These are phyloP conservation scores for Tiliqua scincoides DNA, from an alignment of 2,113 vertebrate genomes.

Conservation along the genomic window DNA sequence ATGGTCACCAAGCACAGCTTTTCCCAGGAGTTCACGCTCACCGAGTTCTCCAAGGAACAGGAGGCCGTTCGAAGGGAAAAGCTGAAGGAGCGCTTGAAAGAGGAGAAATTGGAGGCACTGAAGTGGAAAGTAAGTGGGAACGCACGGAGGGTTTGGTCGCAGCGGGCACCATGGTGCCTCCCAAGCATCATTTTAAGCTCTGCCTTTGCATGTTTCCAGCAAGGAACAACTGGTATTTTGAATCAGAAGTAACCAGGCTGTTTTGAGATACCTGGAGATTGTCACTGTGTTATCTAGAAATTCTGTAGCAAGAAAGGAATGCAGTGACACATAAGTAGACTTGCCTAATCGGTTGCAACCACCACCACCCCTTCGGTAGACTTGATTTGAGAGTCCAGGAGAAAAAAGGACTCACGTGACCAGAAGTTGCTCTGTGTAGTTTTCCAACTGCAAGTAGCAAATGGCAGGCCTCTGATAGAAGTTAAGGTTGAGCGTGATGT, in stretches of 20 bases:
- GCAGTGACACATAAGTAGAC: neutral
- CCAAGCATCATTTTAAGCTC: too few species aligned
- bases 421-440: too few species aligned
- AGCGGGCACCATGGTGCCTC: too few species aligned
- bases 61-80: constrained; percentile 82
- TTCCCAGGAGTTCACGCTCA: constrained; percentile 84
- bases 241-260: neutral
- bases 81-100: constrained; percentile 84
- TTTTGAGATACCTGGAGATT: neutral
- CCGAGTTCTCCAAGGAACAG: constrained; percentile 89
- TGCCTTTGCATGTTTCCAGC: too few species aligned
- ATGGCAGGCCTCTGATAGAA: neutral
- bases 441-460: too few species aligned
- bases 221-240: neutral
- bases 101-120: constrained; percentile 88
- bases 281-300: too few species aligned
- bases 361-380: neutral
- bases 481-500: too few species aligned
- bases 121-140: constrained; percentile 81
- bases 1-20: constrained; percentile 88
- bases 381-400: neutral
- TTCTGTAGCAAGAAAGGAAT: neutral
- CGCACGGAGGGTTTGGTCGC: too few species aligned
- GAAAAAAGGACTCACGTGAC: neutral
- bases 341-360: too few species aligned